Base-by-base conservation (phyloP, 2,888 invertebrate species). In the Deroplatys truncata region DNA sequence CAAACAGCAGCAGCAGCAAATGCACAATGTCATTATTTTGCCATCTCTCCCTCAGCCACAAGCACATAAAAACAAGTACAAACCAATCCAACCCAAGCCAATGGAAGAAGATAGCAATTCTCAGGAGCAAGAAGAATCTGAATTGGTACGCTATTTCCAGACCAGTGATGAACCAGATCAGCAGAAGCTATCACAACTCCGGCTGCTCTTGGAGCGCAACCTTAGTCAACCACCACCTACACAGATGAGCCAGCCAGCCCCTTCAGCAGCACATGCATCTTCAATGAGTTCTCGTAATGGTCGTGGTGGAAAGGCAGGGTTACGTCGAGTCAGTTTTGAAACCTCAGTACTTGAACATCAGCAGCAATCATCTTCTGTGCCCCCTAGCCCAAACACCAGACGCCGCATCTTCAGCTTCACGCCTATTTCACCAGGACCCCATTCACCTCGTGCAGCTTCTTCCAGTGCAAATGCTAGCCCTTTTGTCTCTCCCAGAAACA, bases 371-470 rank as follows among this genome's bases (percentile, higher is more conserved):
- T 89, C 84, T 29, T 49, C 93, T 84, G 96, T 96, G 88, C 96
- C 96, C 1, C 96, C 96, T 91, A 97, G 97, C 94, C 97, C 97
- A 16, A 97, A 97, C 91, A 96, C 97, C 84, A 95, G 96, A 90
- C 95, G 97, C 86, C 96, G 97, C 92, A 96, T 97, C 92, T 98
- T 97, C 92, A 97, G 96, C 93, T 98, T 98, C 92, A 97, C 97
- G 56, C 98, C 98, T 0, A 98, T 98, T 92, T 97, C 97, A 82
- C 97, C 97, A 15, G 96, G 96, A n/a, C 96, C 96, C 84, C 95
- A 95, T 92, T 96, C 96, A 1, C 96, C 96, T 2, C 94, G 94
- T 20, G 93, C 93, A 29, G 94, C 94, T 35, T 95, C 95, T 2
- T 96, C 95, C 91, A 96, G 96, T 91, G 96, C 96, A 0, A 96